phyloP scores from a whole-genome alignment of 1,140 invertebrate species.

The Luehdorfia chinensis region DNA sequence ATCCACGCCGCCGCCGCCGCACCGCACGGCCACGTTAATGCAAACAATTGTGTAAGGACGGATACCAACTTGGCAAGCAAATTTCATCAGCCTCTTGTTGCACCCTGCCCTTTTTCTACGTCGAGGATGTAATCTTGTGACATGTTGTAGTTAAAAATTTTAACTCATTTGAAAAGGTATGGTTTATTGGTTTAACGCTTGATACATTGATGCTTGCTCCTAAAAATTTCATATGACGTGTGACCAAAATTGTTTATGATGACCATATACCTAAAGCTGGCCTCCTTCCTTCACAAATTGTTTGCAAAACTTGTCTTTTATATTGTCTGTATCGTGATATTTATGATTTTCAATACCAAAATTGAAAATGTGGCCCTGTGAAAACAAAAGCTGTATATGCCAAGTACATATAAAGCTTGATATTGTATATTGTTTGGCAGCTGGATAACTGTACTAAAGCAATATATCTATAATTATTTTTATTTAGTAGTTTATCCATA shows the following conservation, averaged over 20 bases:
- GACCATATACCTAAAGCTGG: conserved; percentile 78
- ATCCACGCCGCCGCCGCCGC: conserved; percentile 19
- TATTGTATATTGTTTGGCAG: conserved; percentile 26
- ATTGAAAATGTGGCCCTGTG: conserved; percentile 2
- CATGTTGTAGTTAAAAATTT: conserved; percentile 73
- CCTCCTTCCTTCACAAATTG: conserved; percentile 93
- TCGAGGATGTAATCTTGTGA: conserved; percentile 58
- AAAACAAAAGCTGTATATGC: neutral
- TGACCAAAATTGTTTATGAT: conserved; percentile 47
- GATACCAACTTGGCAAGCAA: conserved; percentile 70
- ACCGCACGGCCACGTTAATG: conserved; percentile 44
- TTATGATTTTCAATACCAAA: conserved; percentile 5
- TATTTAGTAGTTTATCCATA: conserved; percentile 16
- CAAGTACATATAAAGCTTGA: conserved; percentile 13
- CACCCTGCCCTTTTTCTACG: conserved; percentile 28
- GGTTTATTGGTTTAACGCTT: conserved; percentile 69
- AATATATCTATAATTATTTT: conserved; percentile 4
- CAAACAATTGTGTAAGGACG: conserved; percentile 79
- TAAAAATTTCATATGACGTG: conserved; percentile 39
- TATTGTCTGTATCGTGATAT: conserved; percentile 14
- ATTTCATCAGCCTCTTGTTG: conserved; percentile 34
- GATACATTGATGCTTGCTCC: conserved; percentile 59
- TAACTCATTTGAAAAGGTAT: conserved; percentile 65
- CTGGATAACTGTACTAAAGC: conserved; percentile 27
- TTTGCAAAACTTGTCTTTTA: conserved; percentile 80